Conservation (phyloP, 2,113 vertebrate species). For the Camelus bactrianus region DNA sequence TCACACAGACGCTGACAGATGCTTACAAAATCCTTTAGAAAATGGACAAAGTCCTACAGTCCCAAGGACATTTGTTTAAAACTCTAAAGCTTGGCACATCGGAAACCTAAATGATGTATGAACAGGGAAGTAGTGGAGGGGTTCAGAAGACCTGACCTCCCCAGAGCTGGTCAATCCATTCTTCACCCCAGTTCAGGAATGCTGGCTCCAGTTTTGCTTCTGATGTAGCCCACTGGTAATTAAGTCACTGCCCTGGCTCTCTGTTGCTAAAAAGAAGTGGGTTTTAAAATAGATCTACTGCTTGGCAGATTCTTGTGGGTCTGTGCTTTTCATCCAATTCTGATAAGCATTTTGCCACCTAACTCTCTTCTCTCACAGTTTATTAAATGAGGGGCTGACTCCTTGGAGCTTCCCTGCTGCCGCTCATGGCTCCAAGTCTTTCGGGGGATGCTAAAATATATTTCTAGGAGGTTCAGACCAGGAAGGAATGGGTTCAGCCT, state of each 20-base stretch:
- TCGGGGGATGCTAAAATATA: background rate
- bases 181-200: constrained; percentile 10
- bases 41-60: background rate
- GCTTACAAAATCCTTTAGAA: constrained; percentile 47
- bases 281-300: constrained; percentile 46
- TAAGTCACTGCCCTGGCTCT: constrained; percentile 63
- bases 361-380: background rate
- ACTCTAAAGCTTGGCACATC: background rate
- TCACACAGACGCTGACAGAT: constrained; percentile 64
- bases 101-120: background rate
- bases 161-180: constrained; percentile 31
- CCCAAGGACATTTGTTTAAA: constrained; percentile 20
- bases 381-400: background rate
- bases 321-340: background rate
- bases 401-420: background rate
- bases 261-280: constrained; percentile 63
- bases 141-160: background rate
- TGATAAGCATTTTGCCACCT: background rate
- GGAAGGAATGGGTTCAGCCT: background rate
- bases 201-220: constrained; percentile 55
- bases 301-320: constrained; percentile 32
- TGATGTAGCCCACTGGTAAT: constrained; percentile 68
- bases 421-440: background rate
- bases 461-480: background rate
- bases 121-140: background rate